A percentile compares a stretch with the other conserved stretches of the same genome.
Conservation (phyloP, 2,888 invertebrate genomes). For the Torymus tubicola region DNA sequence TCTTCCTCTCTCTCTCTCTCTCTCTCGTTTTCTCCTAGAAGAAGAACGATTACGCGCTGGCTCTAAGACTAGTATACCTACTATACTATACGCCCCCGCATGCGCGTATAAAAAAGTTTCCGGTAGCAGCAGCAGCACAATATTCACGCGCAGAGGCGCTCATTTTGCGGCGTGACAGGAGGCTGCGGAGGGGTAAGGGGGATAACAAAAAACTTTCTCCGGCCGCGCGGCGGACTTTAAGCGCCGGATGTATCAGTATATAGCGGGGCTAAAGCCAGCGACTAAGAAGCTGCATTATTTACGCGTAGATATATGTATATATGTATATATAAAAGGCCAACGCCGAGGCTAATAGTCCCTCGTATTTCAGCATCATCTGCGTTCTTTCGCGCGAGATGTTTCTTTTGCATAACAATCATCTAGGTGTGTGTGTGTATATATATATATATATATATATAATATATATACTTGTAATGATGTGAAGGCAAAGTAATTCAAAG, state of each 20-base stretch:
- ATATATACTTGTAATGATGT: no score
- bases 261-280: slow-evolving; percentile 49
- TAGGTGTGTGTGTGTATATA: no score
- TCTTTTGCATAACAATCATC: no score
- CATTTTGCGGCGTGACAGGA: slow-evolving; percentile 11
- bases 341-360: slow-evolving; percentile 68
- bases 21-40: not conserved
- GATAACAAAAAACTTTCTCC: slow-evolving; percentile 23
- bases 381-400: slow-evolving; percentile 11
- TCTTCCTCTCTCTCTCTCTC: no score
- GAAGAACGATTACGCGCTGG: slow-evolving; percentile 22
- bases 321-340: slow-evolving; percentile 61
- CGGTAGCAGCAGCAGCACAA: slow-evolving; percentile 17
- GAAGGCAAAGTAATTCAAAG: no score
- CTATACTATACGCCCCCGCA: not conserved
- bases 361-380: slow-evolving; percentile 70
- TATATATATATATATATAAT: no score
- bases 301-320: slow-evolving; percentile 65
- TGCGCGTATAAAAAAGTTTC: slow-evolving; percentile 24
- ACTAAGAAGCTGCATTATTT: slow-evolving; percentile 66
- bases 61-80: not conserved
- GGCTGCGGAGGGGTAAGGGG: not conserved
- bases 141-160: slow-evolving; percentile 13
- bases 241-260: slow-evolving; percentile 35
- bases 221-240: slow-evolving; percentile 35